Evolutionary conservation across 2,888 invertebrate genomes (phyloP), one percentile per base, ranked within the genome.

Genomic region (Archaeoteleia sp.): DNA sequence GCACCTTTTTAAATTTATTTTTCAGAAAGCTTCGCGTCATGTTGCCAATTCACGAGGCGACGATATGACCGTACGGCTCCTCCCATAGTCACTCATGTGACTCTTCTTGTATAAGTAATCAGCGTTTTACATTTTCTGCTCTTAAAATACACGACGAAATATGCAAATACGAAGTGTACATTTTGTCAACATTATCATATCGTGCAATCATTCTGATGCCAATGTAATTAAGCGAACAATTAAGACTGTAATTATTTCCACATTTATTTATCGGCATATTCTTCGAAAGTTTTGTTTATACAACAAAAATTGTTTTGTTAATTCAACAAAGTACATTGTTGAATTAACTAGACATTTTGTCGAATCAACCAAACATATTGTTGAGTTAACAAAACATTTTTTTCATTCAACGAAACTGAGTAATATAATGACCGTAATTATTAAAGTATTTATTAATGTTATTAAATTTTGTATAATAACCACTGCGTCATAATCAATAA

Each of bases 41-140:
- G 55, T 57, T 63, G 63, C 49, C 55, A 55, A 63, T 63, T 37
- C 63, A 51, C 54, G 45, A 51, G 45, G 51, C 45, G 39, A 51
- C 61, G 61, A 61, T 53, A 61, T 53, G 30, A 45, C 61, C 61
- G 20, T 7, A 17, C 43, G 40, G 13, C 51, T 51, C 63, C 55
- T 25, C 63, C 55, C 49, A 55, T 49, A 48, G 25, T 45, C 55
- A 37, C 35, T 54, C 54, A 46, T 30, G 53, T 9, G 46, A 45
- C 53, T 54, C 62, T 48, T 54, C 48, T 43, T 35, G 61, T 42
- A 62, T 30, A 34, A 39, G 62, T 54, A 46, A 54, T 54, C 62
- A 42, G 62, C 40, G 17, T 42, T 35, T 51, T 35, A 37, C 32
- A 42, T 46, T 60, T 42, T 53, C 20, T 20, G 17, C 46, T 39